These are phyloP conservation scores for Mus minutoides DNA, from an alignment of 2,797 vertebrate species.

Conservation along the genomic window DNA sequence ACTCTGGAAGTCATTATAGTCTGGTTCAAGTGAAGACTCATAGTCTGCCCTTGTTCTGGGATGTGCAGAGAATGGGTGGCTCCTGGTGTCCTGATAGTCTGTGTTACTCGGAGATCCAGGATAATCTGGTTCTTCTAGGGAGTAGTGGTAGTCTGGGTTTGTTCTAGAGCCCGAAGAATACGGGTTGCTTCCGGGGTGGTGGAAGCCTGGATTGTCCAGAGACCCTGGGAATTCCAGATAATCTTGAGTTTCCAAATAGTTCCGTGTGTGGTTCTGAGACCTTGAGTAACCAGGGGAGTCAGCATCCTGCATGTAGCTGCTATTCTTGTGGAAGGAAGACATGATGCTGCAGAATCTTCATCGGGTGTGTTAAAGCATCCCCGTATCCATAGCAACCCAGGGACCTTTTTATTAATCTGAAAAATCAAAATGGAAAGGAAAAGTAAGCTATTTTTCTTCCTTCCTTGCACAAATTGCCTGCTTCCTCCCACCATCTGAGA, in stretches of 20 bases:
- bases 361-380: neutral
- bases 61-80: neutral
- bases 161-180: conserved; percentile 34
- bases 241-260: conserved; percentile 18
- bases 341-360: conserved; percentile 54
- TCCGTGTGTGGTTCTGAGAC: rapidly evolving
- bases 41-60: conserved; percentile 24
- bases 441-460: neutral
- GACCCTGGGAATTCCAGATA: neutral
- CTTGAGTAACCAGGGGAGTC: conserved; percentile 18
- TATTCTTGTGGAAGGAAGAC: conserved; percentile 64
- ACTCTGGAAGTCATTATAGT: neutral
- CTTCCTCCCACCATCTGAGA: neutral
- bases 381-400: neutral
- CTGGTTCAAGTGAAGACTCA: conserved; percentile 31
- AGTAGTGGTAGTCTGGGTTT: neutral
- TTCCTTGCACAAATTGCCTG: neutral
- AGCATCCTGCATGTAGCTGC: neutral
- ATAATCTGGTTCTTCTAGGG: conserved; percentile 55
- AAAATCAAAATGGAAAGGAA: conserved; percentile 44
- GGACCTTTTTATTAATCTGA: conserved; percentile 38
- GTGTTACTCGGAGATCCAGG: neutral
- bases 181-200: neutral
- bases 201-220: neutral
- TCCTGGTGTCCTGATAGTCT: neutral